Evolutionary conservation across 2,888 invertebrate species (phyloP).

Genomic region (Stenodema calcarata): DNA sequence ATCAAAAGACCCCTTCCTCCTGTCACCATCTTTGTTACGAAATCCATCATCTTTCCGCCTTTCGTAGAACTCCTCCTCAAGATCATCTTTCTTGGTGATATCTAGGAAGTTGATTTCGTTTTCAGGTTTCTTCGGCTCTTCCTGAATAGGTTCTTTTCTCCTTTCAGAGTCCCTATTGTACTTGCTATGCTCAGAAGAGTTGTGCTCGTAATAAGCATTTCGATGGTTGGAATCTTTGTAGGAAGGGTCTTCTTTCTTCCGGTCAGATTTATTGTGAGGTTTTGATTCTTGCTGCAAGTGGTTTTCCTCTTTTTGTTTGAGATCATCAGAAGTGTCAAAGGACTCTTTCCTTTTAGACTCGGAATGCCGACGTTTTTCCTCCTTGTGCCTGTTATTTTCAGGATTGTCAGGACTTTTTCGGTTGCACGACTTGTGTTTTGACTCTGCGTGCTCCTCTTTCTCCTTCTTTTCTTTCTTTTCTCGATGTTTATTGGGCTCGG

Average conservation of each 20-base stretch:
- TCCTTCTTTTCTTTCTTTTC: conserved; percentile 55
- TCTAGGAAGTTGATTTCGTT: conserved; percentile 48
- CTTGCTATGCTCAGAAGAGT: conserved; percentile 36
- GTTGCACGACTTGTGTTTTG: conserved; percentile 50
- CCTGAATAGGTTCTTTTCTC: conserved; percentile 44
- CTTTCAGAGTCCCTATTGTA: conserved; percentile 44
- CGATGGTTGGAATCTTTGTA: conserved; percentile 43
- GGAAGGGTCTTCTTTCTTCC: conserved; percentile 44
- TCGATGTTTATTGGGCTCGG: conserved; percentile 48
- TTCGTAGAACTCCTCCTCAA: conserved; percentile 56
- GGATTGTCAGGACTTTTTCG: conserved; percentile 56
- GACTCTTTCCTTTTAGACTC: conserved; percentile 54
- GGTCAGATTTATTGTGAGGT: conserved; percentile 45
- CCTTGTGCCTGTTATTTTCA: conserved; percentile 54
- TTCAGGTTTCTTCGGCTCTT: conserved; percentile 34
- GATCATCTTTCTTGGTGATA: conserved; percentile 61
- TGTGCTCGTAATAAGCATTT: conserved; percentile 39
- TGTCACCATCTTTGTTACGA: conserved; percentile 57
- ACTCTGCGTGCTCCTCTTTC: conserved; percentile 53
- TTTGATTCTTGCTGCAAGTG: conserved; percentile 36
- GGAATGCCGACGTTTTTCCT: conserved; percentile 55
- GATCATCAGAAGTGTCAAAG: conserved; percentile 51
- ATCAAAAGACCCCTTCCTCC: conserved; percentile 56
- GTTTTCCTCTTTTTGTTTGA: conserved; percentile 41
- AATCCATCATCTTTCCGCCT: conserved; percentile 56